These are phyloP conservation scores for Pomatorhinus ruficollis DNA, from an alignment of 2,113 vertebrate genomes.

Conservation along the genomic window DNA sequence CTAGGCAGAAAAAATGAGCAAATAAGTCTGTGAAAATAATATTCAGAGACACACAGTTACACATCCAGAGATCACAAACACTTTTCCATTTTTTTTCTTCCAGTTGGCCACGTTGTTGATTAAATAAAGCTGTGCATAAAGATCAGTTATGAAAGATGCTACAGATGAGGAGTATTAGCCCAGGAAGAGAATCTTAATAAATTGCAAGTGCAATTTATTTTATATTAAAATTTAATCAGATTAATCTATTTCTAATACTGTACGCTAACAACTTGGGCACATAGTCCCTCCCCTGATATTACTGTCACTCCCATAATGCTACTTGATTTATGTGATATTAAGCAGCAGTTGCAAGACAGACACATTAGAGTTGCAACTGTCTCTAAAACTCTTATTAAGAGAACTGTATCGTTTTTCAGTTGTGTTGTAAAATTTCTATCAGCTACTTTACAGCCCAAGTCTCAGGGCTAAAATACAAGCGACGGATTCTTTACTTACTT, in stretches of 20 bases:
- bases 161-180: background rate
- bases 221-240: slow-evolving; percentile 27
- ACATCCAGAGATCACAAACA: background rate
- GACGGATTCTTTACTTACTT: background rate
- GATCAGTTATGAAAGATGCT: background rate
- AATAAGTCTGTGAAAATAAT: background rate
- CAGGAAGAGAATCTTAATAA: slow-evolving; percentile 8
- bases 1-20: background rate
- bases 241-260: background rate
- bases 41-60: background rate
- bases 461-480: background rate
- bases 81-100: background rate
- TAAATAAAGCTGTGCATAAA: background rate
- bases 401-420: background rate
- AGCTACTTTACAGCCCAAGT: background rate
- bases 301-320: background rate
- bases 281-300: background rate
- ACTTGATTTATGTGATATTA: background rate
- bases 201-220: slow-evolving; percentile 13
- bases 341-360: background rate
- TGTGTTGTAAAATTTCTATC: background rate
- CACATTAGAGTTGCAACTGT: background rate
- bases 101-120: background rate
- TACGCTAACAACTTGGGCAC: background rate
- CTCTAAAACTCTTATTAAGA: background rate